Conservation (phyloP, 2,113 vertebrate species). For the Oncorhynchus gorbuscha region DNA sequence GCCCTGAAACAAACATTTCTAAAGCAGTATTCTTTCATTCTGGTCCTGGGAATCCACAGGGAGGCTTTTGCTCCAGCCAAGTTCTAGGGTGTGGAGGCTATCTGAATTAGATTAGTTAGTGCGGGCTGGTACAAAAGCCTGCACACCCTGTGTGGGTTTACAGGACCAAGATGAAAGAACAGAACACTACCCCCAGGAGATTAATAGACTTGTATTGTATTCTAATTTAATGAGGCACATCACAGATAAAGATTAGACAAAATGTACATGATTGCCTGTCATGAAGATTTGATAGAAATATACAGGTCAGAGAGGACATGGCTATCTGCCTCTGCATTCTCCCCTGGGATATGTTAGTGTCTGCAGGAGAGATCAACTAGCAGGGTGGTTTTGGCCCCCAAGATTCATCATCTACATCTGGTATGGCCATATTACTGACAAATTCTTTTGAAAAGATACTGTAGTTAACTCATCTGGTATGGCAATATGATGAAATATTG, state of each 20-base stretch:
- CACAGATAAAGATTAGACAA: not conserved
- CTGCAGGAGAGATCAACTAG: conserved; percentile 64
- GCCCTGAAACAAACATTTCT: too few relatives aligned
- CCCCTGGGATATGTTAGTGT: conserved; percentile 32
- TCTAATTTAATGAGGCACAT: not conserved
- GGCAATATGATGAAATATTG: conserved; percentile 40
- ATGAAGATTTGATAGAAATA: not conserved
- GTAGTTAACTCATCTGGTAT: conserved; percentile 59
- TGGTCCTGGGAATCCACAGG: too few relatives aligned
- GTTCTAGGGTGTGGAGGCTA: conserved; percentile 33
- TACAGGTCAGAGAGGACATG: too few relatives aligned
- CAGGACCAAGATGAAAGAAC: not conserved
- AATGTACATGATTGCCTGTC: not conserved
- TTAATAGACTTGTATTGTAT: too few relatives aligned
- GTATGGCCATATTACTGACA: conserved; percentile 60
- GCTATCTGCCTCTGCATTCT: conserved; percentile 1
- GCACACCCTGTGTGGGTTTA: not conserved
- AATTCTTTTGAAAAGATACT: conserved; percentile 53
- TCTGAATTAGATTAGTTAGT: not conserved
- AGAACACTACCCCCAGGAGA: not conserved
- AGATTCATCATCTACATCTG: conserved; percentile 72
- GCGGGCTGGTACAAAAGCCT: conserved; percentile 14
- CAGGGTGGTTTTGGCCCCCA: conserved; percentile 59
- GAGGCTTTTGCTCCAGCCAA: too few relatives aligned
- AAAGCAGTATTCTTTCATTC: too few relatives aligned